Evolutionary conservation across 2,797 vertebrate genomes (phyloP).

Genomic region (Pipistrellus nathusii): DNA sequence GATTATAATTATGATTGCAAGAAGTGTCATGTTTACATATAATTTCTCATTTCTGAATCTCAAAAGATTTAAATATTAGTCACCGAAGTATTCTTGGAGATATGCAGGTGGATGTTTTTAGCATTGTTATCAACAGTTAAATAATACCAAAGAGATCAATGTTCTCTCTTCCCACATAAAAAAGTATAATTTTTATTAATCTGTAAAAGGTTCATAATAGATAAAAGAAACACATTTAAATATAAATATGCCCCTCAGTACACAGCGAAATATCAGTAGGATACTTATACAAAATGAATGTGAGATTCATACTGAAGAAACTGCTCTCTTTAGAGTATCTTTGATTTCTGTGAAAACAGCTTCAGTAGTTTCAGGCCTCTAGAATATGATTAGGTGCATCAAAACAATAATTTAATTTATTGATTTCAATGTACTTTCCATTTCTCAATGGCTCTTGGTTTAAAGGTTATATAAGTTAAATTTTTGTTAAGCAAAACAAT

Average conservation of each 20-base stretch:
- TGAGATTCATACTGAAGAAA: slow-evolving; percentile 64
- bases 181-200: not conserved
- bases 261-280: slow-evolving; percentile 62
- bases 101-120: slow-evolving; percentile 45
- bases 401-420: slow-evolving; percentile 60
- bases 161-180: slow-evolving; percentile 62
- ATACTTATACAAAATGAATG: slow-evolving; percentile 77
- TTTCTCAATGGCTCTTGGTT: slow-evolving; percentile 2
- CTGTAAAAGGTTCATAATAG: slow-evolving; percentile 54
- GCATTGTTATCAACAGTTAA: slow-evolving; percentile 70
- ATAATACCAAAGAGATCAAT: slow-evolving; percentile 64
- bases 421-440: not conserved
- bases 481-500: not conserved
- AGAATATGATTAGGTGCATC: slow-evolving; percentile 45
- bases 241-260: slow-evolving; percentile 64
- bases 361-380: slow-evolving; percentile 36
- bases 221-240: slow-evolving; percentile 68
- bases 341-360: slow-evolving; percentile 58
- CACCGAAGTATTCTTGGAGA: slow-evolving; percentile 50
- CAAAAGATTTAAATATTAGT: slow-evolving; percentile 69
- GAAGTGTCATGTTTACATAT: slow-evolving; percentile 50
- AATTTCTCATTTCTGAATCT: slow-evolving; percentile 63
- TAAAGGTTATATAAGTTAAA: slow-evolving; percentile 8
- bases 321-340: slow-evolving; percentile 66
- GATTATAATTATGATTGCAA: slow-evolving; percentile 41